Evolutionary conservation across 2,888 invertebrate genomes (phyloP).

Genomic region (Odiellus spinosus): DNA sequence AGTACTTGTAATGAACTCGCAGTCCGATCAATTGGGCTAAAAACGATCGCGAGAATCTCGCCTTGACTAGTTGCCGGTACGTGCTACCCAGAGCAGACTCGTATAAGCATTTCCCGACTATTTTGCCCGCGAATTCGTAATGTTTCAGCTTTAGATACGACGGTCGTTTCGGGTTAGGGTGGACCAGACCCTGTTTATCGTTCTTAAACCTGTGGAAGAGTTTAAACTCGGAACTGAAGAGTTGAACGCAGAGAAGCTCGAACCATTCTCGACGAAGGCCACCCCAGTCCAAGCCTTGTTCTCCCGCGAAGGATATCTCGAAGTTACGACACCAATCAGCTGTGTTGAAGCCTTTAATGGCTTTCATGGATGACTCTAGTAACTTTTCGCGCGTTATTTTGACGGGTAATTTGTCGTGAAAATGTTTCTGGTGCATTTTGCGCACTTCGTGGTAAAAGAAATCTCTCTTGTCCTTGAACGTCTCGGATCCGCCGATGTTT

Average conservation of each 20-base stretch:
- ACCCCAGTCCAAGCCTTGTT: slow-evolving; percentile 92
- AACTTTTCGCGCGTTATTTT: slow-evolving; percentile 66
- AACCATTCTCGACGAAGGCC: slow-evolving; percentile 89
- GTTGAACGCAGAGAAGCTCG: slow-evolving; percentile 65
- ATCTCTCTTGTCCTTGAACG: slow-evolving; percentile 57
- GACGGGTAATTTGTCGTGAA: slow-evolving; percentile 67
- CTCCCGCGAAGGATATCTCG: slow-evolving; percentile 81
- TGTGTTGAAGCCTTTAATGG: slow-evolving; percentile 66
- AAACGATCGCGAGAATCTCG: slow-evolving; percentile 77
- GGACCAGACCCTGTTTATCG: slow-evolving; percentile 63
- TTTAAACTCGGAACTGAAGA: slow-evolving; percentile 59
- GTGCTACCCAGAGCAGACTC: slow-evolving; percentile 80
- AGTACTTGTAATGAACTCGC: slow-evolving; percentile 84
- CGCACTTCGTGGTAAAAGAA: slow-evolving; percentile 67
- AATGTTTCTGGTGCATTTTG: slow-evolving; percentile 68
- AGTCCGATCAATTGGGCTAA: slow-evolving; percentile 86
- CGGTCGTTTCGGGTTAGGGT: slow-evolving; percentile 59
- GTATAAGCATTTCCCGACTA: slow-evolving; percentile 86
- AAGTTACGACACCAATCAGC: slow-evolving; percentile 89
- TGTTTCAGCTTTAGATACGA: slow-evolving; percentile 64
- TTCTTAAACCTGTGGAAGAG: slow-evolving; percentile 75
- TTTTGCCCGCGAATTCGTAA: slow-evolving; percentile 77
- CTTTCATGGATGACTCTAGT: slow-evolving; percentile 62
- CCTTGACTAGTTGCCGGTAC: slow-evolving; percentile 75
- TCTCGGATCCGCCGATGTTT: slow-evolving; percentile 86